Percentiles rank a stretch among this genome's conserved stretches.
Evolutionary conservation across 2,888 invertebrate species (phyloP).

Genomic region (Campoplex nolae): DNA sequence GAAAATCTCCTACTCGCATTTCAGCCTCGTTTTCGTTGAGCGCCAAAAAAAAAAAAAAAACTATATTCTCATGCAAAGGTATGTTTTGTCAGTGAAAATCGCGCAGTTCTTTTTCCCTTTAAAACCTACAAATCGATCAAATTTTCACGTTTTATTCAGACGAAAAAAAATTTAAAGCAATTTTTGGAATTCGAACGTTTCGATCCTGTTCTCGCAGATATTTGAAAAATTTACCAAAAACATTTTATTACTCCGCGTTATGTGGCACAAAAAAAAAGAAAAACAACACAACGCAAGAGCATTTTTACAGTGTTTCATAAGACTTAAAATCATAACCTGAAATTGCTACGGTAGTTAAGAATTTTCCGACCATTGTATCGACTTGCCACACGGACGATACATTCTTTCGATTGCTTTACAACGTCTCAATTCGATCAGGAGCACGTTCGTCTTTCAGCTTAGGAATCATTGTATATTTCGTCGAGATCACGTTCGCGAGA

Average conservation of each 20-base stretch:
- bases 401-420: constrained; percentile 2
- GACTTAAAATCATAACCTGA: neutral
- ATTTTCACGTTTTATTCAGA: neutral
- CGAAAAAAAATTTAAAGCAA: too few relatives aligned
- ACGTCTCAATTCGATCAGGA: constrained; percentile 44
- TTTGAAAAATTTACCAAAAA: too few relatives aligned
- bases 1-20: constrained; percentile 40
- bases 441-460: constrained; percentile 48
- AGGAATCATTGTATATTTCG: constrained; percentile 34
- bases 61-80: neutral
- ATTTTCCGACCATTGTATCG: neutral
- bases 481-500: constrained; percentile 58
- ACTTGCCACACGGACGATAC: constrained; percentile 17
- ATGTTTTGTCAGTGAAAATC: neutral
- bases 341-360: neutral
- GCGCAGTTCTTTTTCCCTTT: neutral
- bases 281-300: neutral
- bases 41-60: neutral
- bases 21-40: constrained; percentile 3
- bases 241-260: neutral
- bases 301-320: neutral
- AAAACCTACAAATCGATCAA: neutral
- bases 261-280: neutral
- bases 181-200: too few relatives aligned
- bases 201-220: too few relatives aligned